These are phyloP conservation scores for Hippoglossus stenolepis DNA, from an alignment of 2,113 vertebrate genomes.

Conservation along the genomic window DNA sequence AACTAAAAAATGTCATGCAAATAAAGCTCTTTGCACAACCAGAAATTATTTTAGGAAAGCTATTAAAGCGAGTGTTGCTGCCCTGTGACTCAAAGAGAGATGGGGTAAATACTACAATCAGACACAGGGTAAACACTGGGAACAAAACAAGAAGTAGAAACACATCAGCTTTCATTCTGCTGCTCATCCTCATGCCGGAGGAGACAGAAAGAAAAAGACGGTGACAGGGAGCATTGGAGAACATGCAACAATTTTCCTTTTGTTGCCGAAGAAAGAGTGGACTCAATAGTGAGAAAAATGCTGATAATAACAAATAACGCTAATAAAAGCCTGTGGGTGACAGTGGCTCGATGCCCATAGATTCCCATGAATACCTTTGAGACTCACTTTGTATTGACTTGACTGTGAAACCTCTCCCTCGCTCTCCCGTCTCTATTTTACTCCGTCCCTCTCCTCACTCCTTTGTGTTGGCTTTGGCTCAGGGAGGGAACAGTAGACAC, in stretches of 20 bases:
- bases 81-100: slow-evolving; percentile 25
- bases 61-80: slow-evolving; percentile 31
- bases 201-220: slow-evolving; percentile 1
- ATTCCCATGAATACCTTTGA: slow-evolving; percentile 67
- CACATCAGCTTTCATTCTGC: slow-evolving; percentile 1
- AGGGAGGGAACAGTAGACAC: slow-evolving; percentile 24
- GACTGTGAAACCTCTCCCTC: slow-evolving; percentile 52
- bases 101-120: slow-evolving; percentile 29
- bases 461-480: slow-evolving; percentile 64
- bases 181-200: neutral
- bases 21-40: slow-evolving; percentile 29
- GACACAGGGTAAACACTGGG: slow-evolving; percentile 14
- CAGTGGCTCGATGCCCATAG: slow-evolving; percentile 68
- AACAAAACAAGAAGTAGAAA: neutral
- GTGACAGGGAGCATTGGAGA: slow-evolving; percentile 15
- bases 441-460: slow-evolving; percentile 24
- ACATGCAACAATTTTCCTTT: slow-evolving; percentile 58
- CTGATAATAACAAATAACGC: slow-evolving; percentile 79
- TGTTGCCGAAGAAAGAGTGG: slow-evolving; percentile 47
- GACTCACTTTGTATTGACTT: slow-evolving; percentile 75
- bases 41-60: slow-evolving; percentile 14
- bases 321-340: slow-evolving; percentile 63
- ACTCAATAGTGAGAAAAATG: slow-evolving; percentile 70
- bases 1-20: slow-evolving; percentile 24
- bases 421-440: slow-evolving; percentile 47